Evolutionary conservation across 2,113 vertebrate species (phyloP).

Genomic region (Xiphophorus hellerii): DNA sequence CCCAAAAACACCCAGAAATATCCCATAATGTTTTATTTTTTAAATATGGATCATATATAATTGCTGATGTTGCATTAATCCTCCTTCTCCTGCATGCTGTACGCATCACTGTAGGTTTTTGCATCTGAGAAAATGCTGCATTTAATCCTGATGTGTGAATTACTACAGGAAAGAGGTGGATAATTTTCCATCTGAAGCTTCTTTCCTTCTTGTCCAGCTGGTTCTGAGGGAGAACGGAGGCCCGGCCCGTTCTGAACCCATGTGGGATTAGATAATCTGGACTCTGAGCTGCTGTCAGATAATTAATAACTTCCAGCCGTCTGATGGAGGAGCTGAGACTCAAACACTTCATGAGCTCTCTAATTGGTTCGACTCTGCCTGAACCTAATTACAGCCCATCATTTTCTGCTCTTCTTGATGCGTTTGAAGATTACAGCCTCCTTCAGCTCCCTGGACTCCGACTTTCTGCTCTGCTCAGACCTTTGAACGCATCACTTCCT

Average conservation of each 20-base stretch:
- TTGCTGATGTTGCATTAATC: too few relatives aligned
- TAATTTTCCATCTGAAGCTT: neutral
- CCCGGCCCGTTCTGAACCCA: neutral
- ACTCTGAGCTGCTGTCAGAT: conserved; percentile 36
- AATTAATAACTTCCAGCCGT: conserved; percentile 30
- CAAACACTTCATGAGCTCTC: conserved; percentile 39
- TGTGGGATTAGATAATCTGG: conserved; percentile 10
- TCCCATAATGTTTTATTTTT: neutral
- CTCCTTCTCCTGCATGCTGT: too few relatives aligned
- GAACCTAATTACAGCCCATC: conserved; percentile 60
- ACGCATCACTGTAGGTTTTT: neutral
- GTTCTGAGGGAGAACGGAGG: neutral
- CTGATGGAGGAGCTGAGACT: conserved; percentile 27
- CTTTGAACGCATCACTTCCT: neutral
- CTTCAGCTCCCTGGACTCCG: neutral
- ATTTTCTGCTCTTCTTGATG: conserved; percentile 38
- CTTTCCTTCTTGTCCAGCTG: neutral
- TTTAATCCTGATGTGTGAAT: neutral
- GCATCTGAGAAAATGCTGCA: neutral
- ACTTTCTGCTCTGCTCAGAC: neutral
- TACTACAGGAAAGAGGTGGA: neutral
- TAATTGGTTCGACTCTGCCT: conserved; percentile 66
- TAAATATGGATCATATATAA: neutral
- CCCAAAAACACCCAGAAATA: neutral
- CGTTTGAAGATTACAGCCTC: conserved; percentile 32